Conservation (phyloP, 1,140 invertebrate species). For the Acarapis woodi region DNA sequence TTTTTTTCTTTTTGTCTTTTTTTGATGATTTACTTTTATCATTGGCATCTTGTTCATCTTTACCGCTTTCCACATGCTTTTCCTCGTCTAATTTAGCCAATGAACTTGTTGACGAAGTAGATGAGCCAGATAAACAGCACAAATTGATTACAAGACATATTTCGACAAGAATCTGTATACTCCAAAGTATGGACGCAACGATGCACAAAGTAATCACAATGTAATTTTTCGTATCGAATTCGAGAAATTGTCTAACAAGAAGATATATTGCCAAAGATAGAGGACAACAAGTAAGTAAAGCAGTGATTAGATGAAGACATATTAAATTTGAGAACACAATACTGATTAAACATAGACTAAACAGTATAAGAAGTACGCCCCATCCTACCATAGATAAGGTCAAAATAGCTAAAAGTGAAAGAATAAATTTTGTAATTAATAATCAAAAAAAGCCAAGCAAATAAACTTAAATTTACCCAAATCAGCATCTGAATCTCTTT, state of each 20-base stretch:
- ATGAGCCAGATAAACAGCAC: neutral
- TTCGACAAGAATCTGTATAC: constrained; percentile 1
- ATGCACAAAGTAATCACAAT: neutral
- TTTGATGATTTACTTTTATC: too few relatives aligned
- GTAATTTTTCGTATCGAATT: neutral
- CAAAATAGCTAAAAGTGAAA: too few relatives aligned
- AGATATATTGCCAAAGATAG: constrained; percentile 1
- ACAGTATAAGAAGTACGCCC: neutral
- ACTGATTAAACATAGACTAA: constrained; percentile 1
- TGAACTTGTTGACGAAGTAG: too few relatives aligned
- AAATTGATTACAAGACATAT: neutral
- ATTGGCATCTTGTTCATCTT: neutral
- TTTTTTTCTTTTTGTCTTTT: neutral
- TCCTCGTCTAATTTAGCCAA: too few relatives aligned
- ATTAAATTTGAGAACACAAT: constrained; percentile 1
- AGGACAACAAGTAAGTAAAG: neutral
- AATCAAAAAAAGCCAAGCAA: too few relatives aligned
- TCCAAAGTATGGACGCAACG: neutral
- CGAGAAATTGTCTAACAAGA: constrained; percentile 1
- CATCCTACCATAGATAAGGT: neutral
- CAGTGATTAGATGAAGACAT: constrained; percentile 1
- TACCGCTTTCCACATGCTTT: too few relatives aligned
- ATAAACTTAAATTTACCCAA: too few relatives aligned
- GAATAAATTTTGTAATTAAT: too few relatives aligned
- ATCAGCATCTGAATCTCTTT: too few relatives aligned